Evolutionary conservation across 2,888 invertebrate genomes (phyloP).

Genomic region (Nematopogon swammerdamellus): DNA sequence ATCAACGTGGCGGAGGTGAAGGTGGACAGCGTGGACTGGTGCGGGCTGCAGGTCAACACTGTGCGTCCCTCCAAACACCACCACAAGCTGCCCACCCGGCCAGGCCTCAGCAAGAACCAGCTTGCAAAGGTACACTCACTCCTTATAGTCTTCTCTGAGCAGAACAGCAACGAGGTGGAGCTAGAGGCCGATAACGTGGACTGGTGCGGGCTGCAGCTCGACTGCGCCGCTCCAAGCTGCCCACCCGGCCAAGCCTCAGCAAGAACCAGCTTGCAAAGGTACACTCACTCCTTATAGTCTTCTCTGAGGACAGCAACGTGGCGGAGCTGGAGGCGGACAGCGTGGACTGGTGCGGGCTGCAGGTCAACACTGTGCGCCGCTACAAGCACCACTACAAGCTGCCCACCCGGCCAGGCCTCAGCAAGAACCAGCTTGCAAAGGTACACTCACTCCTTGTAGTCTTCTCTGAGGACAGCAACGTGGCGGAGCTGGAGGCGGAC

Average conservation of each 20-base stretch:
- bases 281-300: too few relatives aligned
- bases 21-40: conserved; percentile 89
- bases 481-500: too few relatives aligned
- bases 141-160: too few relatives aligned
- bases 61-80: conserved; percentile 89
- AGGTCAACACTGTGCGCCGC: conserved; percentile 86
- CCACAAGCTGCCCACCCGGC: conserved; percentile 87
- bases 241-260: conserved; percentile 87
- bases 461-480: too few relatives aligned
- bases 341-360: conserved; percentile 89
- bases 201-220: conserved; percentile 88
- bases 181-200: conserved; percentile 90
- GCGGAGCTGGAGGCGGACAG: conserved; percentile 90
- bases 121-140: conserved; percentile 95
- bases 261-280: conserved; percentile 96
- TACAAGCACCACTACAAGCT: conserved; percentile 95
- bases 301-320: conserved; percentile 93
- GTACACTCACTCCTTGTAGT: too few relatives aligned
- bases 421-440: conserved; percentile 94
- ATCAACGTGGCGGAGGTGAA: conserved; percentile 92
- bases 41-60: conserved; percentile 92
- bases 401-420: conserved; percentile 84
- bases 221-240: conserved; percentile 89
- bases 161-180: conserved; percentile 93
- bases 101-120: conserved; percentile 92